Conservation (phyloP, 1,140 invertebrate species). For the Ctenoplectra terminalis region DNA sequence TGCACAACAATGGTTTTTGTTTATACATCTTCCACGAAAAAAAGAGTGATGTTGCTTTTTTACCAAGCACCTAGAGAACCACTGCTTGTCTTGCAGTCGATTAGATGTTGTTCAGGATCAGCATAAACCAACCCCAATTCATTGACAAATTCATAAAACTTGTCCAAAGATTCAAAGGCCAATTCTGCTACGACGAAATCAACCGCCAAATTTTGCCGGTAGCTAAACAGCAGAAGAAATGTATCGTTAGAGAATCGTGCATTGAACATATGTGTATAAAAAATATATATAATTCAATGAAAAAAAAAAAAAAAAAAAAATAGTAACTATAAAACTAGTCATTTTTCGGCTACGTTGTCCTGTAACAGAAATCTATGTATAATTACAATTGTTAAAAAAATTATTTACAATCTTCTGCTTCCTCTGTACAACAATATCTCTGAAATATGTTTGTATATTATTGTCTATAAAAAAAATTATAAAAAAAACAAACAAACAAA, state of each 20-base stretch:
- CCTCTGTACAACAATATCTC: not conserved
- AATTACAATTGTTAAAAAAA: slow-evolving; percentile 51
- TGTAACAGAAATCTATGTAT: slow-evolving; percentile 80
- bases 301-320: slow-evolving; percentile 64
- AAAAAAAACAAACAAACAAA: not conserved
- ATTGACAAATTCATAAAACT: slow-evolving; percentile 93
- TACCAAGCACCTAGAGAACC: slow-evolving; percentile 84
- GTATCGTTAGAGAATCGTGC: slow-evolving; percentile 74
- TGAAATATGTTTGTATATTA: not conserved
- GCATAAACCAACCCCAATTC: slow-evolving; percentile 90
- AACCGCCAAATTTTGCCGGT: slow-evolving; percentile 94
- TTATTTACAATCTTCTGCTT: slow-evolving; percentile 24
- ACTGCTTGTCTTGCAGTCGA: slow-evolving; percentile 94
- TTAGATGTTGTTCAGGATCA: slow-evolving; percentile 87
- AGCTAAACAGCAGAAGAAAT: slow-evolving; percentile 90
- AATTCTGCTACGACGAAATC: slow-evolving; percentile 93
- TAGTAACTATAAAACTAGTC: slow-evolving; percentile 53
- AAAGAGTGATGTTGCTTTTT: slow-evolving; percentile 47
- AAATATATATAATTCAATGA: slow-evolving; percentile 45
- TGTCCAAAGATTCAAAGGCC: slow-evolving; percentile 91
- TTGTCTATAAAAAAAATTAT: not conserved
- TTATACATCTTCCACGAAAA: slow-evolving; percentile 60
- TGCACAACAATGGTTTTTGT: slow-evolving; percentile 38
- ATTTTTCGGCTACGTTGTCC: slow-evolving; percentile 72
- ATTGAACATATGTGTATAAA: slow-evolving; percentile 27